Evolutionary conservation across 2,797 vertebrate species (phyloP).

Genomic region (Pseudomugil gertrudae): DNA sequence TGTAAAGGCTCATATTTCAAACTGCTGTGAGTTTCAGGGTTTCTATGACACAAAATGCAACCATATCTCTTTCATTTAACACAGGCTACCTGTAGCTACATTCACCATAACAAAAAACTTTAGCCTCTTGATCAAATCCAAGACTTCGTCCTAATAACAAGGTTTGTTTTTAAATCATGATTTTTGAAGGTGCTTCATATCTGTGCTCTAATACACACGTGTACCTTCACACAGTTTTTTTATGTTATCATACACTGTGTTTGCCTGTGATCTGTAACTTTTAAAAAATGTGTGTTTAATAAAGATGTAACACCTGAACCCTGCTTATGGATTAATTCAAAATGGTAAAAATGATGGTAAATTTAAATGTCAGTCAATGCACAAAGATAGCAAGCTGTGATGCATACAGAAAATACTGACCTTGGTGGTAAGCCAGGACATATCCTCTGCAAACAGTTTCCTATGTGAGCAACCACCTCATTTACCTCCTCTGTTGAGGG

Average conservation of each 20-base stretch:
- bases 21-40: neutral
- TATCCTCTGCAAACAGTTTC: conserved; percentile 91
- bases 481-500: conserved; percentile 89
- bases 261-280: neutral
- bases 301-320: neutral
- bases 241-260: neutral
- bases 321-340: neutral
- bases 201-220: conserved; percentile 39
- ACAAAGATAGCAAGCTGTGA: neutral
- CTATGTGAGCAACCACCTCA: conserved; percentile 92
- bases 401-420: conserved; percentile 77
- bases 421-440: conserved; percentile 91
- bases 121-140: neutral
- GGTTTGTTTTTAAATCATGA: conserved; percentile 13
- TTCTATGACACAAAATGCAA: neutral
- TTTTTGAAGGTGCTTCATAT: neutral
- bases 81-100: neutral
- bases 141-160: neutral
- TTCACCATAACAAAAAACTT: neutral
- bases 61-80: neutral
- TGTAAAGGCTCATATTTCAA: conserved; percentile 12
- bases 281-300: neutral
- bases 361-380: neutral
- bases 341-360: neutral
- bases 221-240: neutral